These are phyloP conservation scores for Tenthredo notha DNA, from an alignment of 2,888 invertebrate species.

Conservation along the genomic window DNA sequence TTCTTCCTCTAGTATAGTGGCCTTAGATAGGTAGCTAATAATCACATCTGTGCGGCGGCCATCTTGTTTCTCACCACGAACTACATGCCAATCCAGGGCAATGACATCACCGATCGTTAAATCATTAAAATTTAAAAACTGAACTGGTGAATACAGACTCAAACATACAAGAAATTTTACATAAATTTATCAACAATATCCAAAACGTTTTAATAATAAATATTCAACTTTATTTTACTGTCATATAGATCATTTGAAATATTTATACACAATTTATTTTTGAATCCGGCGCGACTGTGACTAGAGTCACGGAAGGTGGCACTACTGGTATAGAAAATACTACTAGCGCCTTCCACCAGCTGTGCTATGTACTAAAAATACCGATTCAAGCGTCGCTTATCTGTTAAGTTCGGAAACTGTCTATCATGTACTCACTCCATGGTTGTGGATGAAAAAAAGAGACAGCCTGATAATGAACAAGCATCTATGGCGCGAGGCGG, in stretches of 20 bases:
- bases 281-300: background rate
- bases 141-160: background rate
- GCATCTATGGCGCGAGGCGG: slow-evolving; percentile 31
- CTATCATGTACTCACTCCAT: background rate
- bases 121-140: background rate
- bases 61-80: slow-evolving; percentile 65
- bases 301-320: background rate
- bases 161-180: background rate
- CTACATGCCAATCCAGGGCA: slow-evolving; percentile 60
- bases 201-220: background rate
- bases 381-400: background rate
- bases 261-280: background rate
- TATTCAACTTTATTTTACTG: background rate
- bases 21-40: slow-evolving; percentile 11
- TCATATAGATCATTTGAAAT: background rate
- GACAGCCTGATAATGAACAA: slow-evolving; percentile 2
- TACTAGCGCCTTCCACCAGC: background rate
- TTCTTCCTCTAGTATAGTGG: background rate
- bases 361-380: background rate
- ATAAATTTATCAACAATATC: background rate
- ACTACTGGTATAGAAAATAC: background rate
- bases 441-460: background rate
- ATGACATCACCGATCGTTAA: slow-evolving; percentile 65
- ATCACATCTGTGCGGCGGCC: slow-evolving; percentile 73
- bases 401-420: background rate